phyloP scores from a whole-genome alignment of 2,113 vertebrate species.

The Tympanuchus pallidicinctus region DNA sequence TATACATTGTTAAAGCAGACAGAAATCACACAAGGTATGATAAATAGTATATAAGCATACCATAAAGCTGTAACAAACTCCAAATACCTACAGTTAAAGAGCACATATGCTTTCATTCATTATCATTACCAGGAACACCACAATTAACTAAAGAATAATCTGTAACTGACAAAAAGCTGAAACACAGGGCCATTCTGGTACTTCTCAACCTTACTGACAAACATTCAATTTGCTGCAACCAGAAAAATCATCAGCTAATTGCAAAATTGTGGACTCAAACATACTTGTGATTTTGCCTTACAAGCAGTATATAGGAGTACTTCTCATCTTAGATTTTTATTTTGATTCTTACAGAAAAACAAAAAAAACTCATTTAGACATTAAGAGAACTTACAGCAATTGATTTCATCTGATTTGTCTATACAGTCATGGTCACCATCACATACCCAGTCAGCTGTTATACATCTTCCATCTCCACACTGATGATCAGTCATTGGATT shows the following conservation, averaged over 20 bases:
- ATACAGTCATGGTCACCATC: slow-evolving; percentile 95
- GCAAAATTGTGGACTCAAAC: background rate
- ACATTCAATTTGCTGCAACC: background rate
- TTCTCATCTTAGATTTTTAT: background rate
- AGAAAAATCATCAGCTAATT: background rate
- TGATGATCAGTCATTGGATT: slow-evolving; percentile 79
- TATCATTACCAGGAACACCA: background rate
- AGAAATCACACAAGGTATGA: background rate
- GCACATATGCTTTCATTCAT: background rate
- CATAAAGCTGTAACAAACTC: background rate
- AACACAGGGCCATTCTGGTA: background rate
- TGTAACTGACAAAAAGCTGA: background rate
- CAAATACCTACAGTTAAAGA: background rate
- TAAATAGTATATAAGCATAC: background rate
- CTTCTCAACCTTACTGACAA: background rate
- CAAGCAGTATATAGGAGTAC: background rate
- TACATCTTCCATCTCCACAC: slow-evolving; percentile 92
- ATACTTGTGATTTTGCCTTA: background rate
- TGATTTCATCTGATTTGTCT: slow-evolving; percentile 94
- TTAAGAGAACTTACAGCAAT: slow-evolving; percentile 90
- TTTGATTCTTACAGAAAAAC: background rate
- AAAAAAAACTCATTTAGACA: background rate
- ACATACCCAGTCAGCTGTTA: slow-evolving; percentile 89
- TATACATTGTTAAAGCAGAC: background rate
- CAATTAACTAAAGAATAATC: background rate